Evolutionary conservation across 2,113 vertebrate genomes (phyloP).

Genomic region (Petrocephalus microphthalmus): DNA sequence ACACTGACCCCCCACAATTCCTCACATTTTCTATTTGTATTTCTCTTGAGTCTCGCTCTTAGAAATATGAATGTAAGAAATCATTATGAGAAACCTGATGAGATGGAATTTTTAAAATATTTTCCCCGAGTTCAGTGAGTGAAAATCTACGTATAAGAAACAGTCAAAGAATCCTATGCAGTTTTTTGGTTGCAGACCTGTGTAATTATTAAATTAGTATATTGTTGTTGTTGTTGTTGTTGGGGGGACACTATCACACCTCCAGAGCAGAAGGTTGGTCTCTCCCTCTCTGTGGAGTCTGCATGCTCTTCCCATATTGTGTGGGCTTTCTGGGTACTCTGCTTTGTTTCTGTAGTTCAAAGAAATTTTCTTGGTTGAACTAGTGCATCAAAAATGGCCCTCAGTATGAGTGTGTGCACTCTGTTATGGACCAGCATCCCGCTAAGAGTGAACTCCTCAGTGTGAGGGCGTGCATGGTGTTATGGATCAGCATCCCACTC

Average conservation of each 20-base stretch:
- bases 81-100: too few relatives aligned
- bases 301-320: not conserved
- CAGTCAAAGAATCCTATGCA: too few relatives aligned
- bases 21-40: too few relatives aligned
- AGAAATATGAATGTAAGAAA: too few relatives aligned
- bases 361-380: not conserved
- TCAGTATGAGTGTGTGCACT: not conserved
- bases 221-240: not conserved
- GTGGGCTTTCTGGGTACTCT: not conserved
- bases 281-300: not conserved
- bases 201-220: not conserved
- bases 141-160: too few relatives aligned
- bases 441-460: not conserved
- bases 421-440: not conserved
- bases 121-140: too few relatives aligned
- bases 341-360: not conserved
- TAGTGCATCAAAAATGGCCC: not conserved
- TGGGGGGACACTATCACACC: not conserved
- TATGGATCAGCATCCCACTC: not conserved
- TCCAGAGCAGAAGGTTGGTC: not conserved
- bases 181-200: too few relatives aligned
- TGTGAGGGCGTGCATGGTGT: not conserved
- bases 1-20: too few relatives aligned
- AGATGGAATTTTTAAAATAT: too few relatives aligned
- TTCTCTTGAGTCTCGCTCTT: too few relatives aligned